phyloP scores from a whole-genome alignment of 37 sponge, comb jelly and placozoan genomes.

The Cladorhizidae sp. region DNA sequence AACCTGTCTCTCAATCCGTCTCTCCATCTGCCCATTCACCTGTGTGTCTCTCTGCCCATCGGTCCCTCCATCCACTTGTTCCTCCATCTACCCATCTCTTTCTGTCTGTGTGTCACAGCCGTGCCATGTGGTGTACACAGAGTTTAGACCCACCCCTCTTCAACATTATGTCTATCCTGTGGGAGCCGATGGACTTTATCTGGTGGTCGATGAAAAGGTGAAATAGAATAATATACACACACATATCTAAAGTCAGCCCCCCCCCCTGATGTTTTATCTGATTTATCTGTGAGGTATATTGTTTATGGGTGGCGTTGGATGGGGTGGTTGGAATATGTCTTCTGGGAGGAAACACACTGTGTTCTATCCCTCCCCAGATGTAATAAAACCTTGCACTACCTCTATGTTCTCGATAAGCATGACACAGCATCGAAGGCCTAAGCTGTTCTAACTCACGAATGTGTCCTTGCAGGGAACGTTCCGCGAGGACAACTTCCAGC shows the following conservation, averaged over 20 bases:
- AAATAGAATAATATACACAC: neutral
- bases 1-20: conserved; percentile 29
- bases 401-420: no score
- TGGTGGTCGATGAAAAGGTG: conserved; percentile 96
- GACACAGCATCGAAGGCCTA: neutral
- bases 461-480: conserved; percentile 75
- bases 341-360: no score
- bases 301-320: neutral
- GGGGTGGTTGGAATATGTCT: no score
- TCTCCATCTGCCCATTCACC: conserved; percentile 9
- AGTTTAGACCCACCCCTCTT: conserved; percentile 93
- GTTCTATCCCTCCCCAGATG: no score
- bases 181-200: conserved; percentile 96
- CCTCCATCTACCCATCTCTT: no score
- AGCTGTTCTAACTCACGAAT: neutral
- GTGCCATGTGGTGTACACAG: conserved; percentile 99
- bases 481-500: conserved; percentile 96
- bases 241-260: neutral
- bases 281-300: no score
- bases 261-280: neutral
- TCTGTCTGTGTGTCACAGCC: conserved; percentile 67
- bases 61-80: conserved; percentile 19
- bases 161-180: conserved; percentile 98
- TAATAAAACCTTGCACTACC: no score
- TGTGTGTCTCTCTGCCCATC: conserved; percentile 4